Evolutionary conservation across 2,888 invertebrate species (phyloP).

Genomic region (Scrobipalpa atriplicella): DNA sequence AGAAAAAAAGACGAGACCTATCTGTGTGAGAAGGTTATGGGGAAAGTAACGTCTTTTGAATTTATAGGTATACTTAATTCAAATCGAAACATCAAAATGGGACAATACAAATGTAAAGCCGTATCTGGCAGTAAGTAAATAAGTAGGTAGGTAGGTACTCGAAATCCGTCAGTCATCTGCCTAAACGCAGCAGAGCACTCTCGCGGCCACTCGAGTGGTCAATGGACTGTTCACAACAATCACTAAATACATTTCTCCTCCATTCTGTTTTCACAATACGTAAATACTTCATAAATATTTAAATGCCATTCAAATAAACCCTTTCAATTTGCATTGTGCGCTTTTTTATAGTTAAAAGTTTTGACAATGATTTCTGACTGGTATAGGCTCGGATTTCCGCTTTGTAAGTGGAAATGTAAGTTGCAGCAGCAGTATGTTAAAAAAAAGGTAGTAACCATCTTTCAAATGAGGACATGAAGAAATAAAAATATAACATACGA

Average conservation of each 20-base stretch:
- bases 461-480: not conserved
- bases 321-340: constrained; percentile 45
- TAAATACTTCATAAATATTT: constrained; percentile 76
- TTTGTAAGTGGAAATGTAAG: not conserved
- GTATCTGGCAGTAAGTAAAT: not conserved
- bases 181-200: not conserved
- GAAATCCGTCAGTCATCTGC: constrained; percentile 14
- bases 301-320: constrained; percentile 64
- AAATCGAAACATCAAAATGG: no score
- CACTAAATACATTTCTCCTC: constrained; percentile 57
- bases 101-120: no score
- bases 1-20: no score
- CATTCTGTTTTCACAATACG: constrained; percentile 76
- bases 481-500: not conserved
- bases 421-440: not conserved
- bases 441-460: not conserved
- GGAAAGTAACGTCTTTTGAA: no score
- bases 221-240: constrained; percentile 57
- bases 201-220: constrained; percentile 60
- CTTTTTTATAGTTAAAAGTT: constrained; percentile 30
- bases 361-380: constrained; percentile 34
- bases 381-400: constrained; percentile 34
- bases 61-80: no score
- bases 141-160: constrained; percentile 5
- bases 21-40: no score